phyloP scores from a whole-genome alignment of 23 tunicate species.

The Oikopleura dioica region DNA sequence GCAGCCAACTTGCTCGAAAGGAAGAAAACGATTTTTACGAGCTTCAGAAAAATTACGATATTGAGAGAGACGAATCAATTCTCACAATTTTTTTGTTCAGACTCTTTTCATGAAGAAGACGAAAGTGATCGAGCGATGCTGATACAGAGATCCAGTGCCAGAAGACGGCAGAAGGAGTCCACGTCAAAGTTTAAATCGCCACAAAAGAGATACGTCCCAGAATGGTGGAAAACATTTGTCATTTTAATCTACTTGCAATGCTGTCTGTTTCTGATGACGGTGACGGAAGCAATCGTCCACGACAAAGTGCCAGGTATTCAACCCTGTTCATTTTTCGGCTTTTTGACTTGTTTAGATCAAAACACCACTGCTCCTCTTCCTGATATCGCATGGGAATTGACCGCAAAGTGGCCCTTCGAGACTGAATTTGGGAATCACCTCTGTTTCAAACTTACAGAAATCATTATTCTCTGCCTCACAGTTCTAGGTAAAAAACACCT shows the following conservation, averaged over 20 bases:
- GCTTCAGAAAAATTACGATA: no score
- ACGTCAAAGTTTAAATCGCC: no score
- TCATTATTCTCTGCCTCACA: not conserved
- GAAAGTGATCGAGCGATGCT: no score
- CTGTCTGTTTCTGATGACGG: not conserved
- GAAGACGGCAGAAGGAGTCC: no score
- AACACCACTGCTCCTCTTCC: not conserved
- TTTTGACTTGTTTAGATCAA: not conserved
- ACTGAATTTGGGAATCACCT: not conserved
- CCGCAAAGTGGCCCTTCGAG: conserved; percentile 1
- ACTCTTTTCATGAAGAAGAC: no score
- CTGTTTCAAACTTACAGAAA: not conserved
- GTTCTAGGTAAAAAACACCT: not conserved
- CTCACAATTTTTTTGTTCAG: no score
- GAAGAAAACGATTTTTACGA: no score
- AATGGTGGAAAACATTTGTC: not conserved
- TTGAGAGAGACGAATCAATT: no score
- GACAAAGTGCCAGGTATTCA: not conserved
- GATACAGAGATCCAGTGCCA: no score
- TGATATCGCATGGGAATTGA: not conserved
- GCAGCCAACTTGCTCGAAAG: no score
- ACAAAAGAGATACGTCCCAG: not conserved
- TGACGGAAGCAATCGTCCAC: not conserved
- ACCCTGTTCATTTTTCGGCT: no score
- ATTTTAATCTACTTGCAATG: not conserved